Evolutionary conservation across 2,113 vertebrate species (phyloP).

Genomic region (Stegastes partitus): DNA sequence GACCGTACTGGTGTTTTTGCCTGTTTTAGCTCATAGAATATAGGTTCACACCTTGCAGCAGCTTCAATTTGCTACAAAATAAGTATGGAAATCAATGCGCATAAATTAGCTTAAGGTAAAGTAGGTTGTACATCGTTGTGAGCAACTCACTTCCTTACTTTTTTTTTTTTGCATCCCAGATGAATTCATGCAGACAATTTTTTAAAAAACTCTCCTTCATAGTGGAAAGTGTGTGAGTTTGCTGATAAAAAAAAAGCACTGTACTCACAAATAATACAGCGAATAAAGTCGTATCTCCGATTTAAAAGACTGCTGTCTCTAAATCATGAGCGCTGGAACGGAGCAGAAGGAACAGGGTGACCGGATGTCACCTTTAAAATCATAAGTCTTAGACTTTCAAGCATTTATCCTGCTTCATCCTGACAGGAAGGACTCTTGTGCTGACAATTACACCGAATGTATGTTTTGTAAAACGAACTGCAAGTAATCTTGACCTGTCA

Average conservation of each 20-base stretch:
- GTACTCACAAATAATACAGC: not conserved
- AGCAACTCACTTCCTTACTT: not conserved
- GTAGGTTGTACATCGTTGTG: too few relatives aligned
- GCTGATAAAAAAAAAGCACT: not conserved
- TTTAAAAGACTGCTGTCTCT: constrained; percentile 14
- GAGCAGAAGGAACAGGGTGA: not conserved
- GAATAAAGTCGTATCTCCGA: not conserved
- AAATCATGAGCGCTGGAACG: constrained; percentile 9
- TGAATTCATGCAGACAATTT: not conserved
- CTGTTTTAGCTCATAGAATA: constrained; percentile 39
- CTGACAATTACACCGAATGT: not conserved
- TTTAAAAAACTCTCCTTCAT: not conserved
- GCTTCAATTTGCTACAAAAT: constrained; percentile 4
- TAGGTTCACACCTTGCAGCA: not conserved
- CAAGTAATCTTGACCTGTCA: not conserved
- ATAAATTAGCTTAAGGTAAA: not conserved
- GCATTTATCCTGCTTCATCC: not conserved
- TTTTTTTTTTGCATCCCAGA: not conserved
- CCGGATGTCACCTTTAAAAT: not conserved
- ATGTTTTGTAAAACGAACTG: constrained; percentile 4
- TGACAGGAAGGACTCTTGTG: not conserved
- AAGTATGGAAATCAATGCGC: not conserved
- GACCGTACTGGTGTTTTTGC: constrained; percentile 43
- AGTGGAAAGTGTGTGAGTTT: too few relatives aligned
- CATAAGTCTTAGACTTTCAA: not conserved